A percentile compares a stretch with the other conserved stretches of the same genome.
Evolutionary conservation across 2,888 invertebrate genomes (phyloP).

Genomic region (Ophion obscuratus): DNA sequence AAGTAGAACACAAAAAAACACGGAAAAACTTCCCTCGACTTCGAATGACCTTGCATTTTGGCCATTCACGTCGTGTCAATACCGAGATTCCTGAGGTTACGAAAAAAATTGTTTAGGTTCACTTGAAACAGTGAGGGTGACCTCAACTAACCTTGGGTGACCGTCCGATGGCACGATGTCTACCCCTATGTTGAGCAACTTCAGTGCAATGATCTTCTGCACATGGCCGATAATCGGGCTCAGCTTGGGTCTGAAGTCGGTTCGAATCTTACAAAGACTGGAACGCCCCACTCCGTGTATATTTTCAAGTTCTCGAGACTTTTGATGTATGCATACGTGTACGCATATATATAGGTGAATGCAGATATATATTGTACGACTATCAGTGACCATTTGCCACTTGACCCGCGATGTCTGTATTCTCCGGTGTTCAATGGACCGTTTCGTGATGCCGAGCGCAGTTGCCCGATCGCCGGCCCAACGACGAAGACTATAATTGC

Average conservation of each 20-base stretch:
- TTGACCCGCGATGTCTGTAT: constrained; percentile 78
- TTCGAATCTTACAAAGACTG: not conserved
- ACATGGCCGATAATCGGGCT: no score
- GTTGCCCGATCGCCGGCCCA: constrained; percentile 45
- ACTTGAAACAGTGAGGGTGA: no score
- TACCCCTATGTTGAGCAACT: no score
- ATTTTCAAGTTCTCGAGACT: not conserved
- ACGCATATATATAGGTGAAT: not conserved
- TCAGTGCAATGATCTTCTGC: no score
- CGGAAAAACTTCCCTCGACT: no score
- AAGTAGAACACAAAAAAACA: no score
- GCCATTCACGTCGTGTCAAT: no score
- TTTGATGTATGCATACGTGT: not conserved
- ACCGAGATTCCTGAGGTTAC: no score
- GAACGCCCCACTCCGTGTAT: not conserved
- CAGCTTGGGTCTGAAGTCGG: not conserved
- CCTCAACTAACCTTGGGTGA: no score
- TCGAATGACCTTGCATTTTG: no score
- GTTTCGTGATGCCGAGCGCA: constrained; percentile 52
- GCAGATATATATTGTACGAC: constrained; percentile 42
- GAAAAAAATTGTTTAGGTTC: no score
- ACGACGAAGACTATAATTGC: not conserved
- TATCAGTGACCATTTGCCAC: constrained; percentile 81
- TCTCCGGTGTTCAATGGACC: constrained; percentile 69
- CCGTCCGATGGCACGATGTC: no score